These are phyloP conservation scores for Xenopus laevis DNA, from an alignment of 2,113 vertebrate genomes.

Conservation along the genomic window DNA sequence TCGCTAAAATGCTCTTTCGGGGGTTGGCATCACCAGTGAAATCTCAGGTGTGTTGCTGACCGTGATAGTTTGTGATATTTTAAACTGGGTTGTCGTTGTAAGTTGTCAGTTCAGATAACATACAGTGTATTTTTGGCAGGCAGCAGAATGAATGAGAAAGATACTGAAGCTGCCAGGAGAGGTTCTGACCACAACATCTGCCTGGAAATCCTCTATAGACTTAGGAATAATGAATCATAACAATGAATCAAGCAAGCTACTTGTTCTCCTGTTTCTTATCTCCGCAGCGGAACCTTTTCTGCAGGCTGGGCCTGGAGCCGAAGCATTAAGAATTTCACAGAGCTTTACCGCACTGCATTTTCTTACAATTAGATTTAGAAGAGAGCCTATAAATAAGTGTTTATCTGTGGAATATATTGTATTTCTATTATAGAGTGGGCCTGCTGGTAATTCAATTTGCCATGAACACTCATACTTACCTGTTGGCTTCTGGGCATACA, in stretches of 20 bases:
- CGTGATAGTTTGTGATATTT: conserved; percentile 9
- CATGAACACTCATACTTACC: no score
- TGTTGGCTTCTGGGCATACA: no score
- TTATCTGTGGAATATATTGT: no score
- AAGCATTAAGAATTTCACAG: neutral
- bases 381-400: no score
- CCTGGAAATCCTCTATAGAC: conserved; percentile 35
- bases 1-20: neutral
- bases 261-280: conserved; percentile 12
- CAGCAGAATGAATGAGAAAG: neutral
- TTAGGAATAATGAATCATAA: conserved; percentile 36
- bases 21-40: neutral
- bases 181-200: conserved; percentile 42
- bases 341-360: no score
- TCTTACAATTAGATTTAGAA: no score
- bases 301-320: neutral
- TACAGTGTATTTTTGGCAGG: conserved; percentile 13
- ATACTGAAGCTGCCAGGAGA: conserved; percentile 7
- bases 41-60: conserved; percentile 20
- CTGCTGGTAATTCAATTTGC: no score
- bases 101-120: conserved; percentile 29
- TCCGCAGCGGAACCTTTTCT: neutral
- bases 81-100: conserved; percentile 1
- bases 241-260: conserved; percentile 25
- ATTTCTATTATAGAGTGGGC: no score